These are phyloP conservation scores for Sebastes oblongus DNA, from an alignment of 2,797 vertebrate species.

Conservation along the genomic window DNA sequence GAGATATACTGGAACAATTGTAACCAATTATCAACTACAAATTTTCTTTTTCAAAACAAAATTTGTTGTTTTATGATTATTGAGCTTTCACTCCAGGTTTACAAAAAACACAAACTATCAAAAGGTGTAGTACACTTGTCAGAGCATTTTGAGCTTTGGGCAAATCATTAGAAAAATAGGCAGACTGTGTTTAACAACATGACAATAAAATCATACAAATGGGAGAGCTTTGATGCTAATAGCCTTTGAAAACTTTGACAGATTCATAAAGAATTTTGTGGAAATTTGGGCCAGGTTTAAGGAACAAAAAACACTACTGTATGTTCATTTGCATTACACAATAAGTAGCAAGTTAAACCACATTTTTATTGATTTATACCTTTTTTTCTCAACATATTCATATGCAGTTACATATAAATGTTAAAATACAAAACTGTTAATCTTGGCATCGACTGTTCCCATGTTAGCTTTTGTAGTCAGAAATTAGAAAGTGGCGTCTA, in stretches of 20 bases:
- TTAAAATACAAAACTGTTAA: conserved; percentile 62
- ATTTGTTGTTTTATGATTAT: conserved; percentile 26
- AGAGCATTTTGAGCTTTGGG: conserved; percentile 40
- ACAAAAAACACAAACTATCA: conserved; percentile 50
- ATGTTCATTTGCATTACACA: conserved; percentile 20
- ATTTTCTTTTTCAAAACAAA: conserved; percentile 31
- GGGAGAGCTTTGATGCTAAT: conserved; percentile 30
- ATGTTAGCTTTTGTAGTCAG: conserved; percentile 30
- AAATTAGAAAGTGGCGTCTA: conserved; percentile 24
- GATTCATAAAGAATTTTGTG: background rate
- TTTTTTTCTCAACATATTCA: conserved; percentile 16
- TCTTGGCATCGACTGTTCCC: conserved; percentile 67
- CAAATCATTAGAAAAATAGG: conserved; percentile 54
- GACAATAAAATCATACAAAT: conserved; percentile 34
- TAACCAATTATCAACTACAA: conserved; percentile 38
- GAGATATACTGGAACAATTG: conserved; percentile 27
- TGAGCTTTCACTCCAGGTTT: conserved; percentile 29
- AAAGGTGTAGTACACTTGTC: conserved; percentile 21
- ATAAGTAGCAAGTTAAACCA: conserved; percentile 25
- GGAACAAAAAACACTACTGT: conserved; percentile 2
- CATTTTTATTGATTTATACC: conserved; percentile 14
- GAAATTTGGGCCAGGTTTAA: background rate
- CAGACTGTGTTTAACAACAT: conserved; percentile 31
- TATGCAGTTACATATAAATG: conserved; percentile 48
- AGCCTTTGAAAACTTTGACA: conserved; percentile 3